These are phyloP conservation scores for Charadrius vociferus DNA, from an alignment of 2,113 vertebrate genomes.

Conservation along the genomic window DNA sequence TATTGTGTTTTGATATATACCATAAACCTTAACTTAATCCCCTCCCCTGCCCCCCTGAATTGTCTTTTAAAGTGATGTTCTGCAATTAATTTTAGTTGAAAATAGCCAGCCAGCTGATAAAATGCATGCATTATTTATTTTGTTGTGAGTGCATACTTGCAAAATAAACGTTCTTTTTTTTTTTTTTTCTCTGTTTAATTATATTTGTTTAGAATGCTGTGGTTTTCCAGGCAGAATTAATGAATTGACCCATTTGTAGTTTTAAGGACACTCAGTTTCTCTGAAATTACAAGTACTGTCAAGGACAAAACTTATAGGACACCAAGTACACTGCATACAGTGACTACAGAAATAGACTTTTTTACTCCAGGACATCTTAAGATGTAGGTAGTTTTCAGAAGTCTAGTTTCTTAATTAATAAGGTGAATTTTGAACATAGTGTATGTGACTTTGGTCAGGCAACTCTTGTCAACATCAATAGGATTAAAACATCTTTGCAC, in stretches of 20 bases:
- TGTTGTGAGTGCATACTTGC: background rate
- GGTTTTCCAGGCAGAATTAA: background rate
- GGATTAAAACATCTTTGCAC: background rate
- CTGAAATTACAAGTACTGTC: background rate
- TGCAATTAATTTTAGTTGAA: background rate
- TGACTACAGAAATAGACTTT: background rate
- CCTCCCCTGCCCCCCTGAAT: fast-evolving
- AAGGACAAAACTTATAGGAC: background rate
- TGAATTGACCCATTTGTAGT: background rate
- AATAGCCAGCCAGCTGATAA: background rate
- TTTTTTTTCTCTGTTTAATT: background rate
- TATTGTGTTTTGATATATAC: background rate
- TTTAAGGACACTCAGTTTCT: background rate
- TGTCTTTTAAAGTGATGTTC: background rate
- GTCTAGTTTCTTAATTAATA: constrained; percentile 16
- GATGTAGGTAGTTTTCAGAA: background rate
- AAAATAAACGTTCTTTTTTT: background rate
- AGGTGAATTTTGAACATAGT: background rate
- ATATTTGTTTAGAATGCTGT: background rate
- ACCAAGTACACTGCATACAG: background rate
- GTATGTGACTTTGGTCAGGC: background rate
- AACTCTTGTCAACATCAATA: constrained; percentile 30
- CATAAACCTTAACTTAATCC: background rate
- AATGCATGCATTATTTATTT: background rate
- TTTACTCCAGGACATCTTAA: background rate